These are phyloP conservation scores for Bothrops jararaca DNA, from an alignment of 2,113 vertebrate species.

Conservation along the genomic window DNA sequence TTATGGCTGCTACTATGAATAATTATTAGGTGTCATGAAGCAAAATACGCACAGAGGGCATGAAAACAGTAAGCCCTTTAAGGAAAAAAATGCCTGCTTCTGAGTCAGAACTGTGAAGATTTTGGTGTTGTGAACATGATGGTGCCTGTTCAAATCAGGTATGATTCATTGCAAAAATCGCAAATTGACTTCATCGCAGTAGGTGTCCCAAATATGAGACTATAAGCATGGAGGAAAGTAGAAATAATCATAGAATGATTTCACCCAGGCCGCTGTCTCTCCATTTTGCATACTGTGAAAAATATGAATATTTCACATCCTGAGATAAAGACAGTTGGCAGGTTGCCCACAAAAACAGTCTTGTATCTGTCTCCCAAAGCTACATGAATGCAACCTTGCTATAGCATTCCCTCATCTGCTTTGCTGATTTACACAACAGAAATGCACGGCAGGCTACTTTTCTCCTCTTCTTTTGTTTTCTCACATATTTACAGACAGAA, in stretches of 20 bases:
- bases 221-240: not conserved
- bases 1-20: not conserved
- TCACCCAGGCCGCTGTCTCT: constrained; percentile 9
- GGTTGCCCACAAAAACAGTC: constrained; percentile 16
- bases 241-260: not conserved
- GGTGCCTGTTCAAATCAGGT: not conserved
- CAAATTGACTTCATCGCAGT: too few relatives aligned
- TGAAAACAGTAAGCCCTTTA: not conserved
- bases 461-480: not conserved
- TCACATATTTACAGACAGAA: constrained; percentile 22
- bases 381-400: constrained; percentile 14
- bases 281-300: constrained; percentile 34
- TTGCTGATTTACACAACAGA: constrained; percentile 8
- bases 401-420: constrained; percentile 14
- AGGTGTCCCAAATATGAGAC: not conserved
- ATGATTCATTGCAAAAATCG: not conserved
- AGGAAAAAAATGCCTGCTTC: not conserved
- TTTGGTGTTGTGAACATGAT: not conserved
- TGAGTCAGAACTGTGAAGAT: not conserved
- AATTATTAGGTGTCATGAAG: not conserved
- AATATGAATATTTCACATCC: not conserved
- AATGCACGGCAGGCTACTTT: constrained; percentile 8
- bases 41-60: not conserved
- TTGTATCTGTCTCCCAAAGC: constrained; percentile 10
- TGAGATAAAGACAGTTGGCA: constrained; percentile 23